A percentile compares a stretch with the other conserved stretches of the same genome.
Evolutionary conservation across 1,140 invertebrate species (phyloP).

Genomic region (Thalassaphorura encarpata): DNA sequence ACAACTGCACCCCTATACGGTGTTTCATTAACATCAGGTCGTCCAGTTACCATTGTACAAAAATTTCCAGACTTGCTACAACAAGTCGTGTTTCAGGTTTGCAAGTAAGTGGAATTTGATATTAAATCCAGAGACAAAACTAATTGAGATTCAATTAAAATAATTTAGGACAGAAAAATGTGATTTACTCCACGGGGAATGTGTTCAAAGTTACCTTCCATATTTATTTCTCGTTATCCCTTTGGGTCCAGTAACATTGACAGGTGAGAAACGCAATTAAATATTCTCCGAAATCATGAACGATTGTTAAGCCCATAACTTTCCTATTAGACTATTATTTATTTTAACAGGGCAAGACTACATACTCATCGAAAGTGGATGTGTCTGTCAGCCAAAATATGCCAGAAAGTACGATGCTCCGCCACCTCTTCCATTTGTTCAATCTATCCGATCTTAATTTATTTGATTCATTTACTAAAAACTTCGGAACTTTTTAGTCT

Average conservation of each 20-base stretch:
- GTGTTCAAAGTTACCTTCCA: slow-evolving; percentile 83
- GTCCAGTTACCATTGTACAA: slow-evolving; percentile 45
- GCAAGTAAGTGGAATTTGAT: slow-evolving; percentile 47
- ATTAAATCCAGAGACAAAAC: neutral
- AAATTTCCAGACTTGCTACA: slow-evolving; percentile 88
- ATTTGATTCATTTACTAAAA: no score
- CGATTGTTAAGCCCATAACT: neutral
- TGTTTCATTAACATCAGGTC: slow-evolving; percentile 77
- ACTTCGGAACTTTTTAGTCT: no score
- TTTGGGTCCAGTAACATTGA: slow-evolving; percentile 76
- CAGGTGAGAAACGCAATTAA: slow-evolving; percentile 39
- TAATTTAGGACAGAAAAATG: slow-evolving; percentile 66
- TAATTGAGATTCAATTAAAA: neutral
- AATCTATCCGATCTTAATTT: no score
- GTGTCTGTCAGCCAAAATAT: slow-evolving; percentile 76
- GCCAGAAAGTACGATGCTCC: slow-evolving; percentile 35
- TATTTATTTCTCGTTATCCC: slow-evolving; percentile 84
- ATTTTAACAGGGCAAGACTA: slow-evolving; percentile 69
- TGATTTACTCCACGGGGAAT: slow-evolving; percentile 74
- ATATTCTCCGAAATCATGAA: neutral
- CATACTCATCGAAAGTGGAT: slow-evolving; percentile 81
- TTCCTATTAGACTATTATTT: no score
- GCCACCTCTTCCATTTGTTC: slow-evolving; percentile 30
- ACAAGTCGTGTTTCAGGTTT: slow-evolving; percentile 84
- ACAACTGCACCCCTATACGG: slow-evolving; percentile 69